These are phyloP conservation scores for Drosophila meridionalis DNA, from an alignment of 2,888 invertebrate species.

Conservation along the genomic window DNA sequence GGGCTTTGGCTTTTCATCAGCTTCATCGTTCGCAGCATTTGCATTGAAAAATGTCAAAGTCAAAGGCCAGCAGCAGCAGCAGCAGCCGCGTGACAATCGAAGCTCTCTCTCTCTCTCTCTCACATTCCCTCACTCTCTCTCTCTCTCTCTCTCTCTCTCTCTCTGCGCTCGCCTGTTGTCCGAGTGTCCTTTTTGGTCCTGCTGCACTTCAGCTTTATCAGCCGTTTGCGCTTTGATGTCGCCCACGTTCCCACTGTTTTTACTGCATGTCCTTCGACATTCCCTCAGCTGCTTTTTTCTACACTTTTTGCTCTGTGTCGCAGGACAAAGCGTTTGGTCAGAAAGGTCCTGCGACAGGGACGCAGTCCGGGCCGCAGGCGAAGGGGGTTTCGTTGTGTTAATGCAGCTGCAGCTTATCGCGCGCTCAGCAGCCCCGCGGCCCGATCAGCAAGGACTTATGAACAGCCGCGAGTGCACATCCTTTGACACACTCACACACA, in stretches of 20 bases:
- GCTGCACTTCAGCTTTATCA: constrained; percentile 73
- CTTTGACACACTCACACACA: constrained; percentile 40
- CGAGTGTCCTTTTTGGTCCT: constrained; percentile 59
- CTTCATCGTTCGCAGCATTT: constrained; percentile 65
- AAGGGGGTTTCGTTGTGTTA: constrained; percentile 16
- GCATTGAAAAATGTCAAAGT: constrained; percentile 80
- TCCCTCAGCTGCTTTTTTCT: constrained; percentile 18
- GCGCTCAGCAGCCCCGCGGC: constrained; percentile 53
- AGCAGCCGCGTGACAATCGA: constrained; percentile 65
- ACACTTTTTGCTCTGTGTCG: constrained; percentile 2
- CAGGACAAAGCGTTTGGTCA: constrained; percentile 56
- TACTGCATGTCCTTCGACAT: constrained; percentile 24
- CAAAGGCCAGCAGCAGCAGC: constrained; percentile 59
- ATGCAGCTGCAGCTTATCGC: constrained; percentile 79
- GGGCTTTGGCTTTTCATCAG: constrained; percentile 73
- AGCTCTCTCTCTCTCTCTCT: constrained; percentile 30
- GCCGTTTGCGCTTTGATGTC: constrained; percentile 66
- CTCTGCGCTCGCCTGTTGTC: constrained; percentile 40
- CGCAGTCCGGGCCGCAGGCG: not conserved
- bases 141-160: not conserved
- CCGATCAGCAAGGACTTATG: constrained; percentile 68
- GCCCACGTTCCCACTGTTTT: constrained; percentile 31
- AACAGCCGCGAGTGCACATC: constrained; percentile 39
- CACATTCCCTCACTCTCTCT: not conserved
- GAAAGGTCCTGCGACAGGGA: constrained; percentile 28